These are phyloP conservation scores for Regulus satrapa DNA, from an alignment of 2,113 vertebrate genomes.

Conservation along the genomic window DNA sequence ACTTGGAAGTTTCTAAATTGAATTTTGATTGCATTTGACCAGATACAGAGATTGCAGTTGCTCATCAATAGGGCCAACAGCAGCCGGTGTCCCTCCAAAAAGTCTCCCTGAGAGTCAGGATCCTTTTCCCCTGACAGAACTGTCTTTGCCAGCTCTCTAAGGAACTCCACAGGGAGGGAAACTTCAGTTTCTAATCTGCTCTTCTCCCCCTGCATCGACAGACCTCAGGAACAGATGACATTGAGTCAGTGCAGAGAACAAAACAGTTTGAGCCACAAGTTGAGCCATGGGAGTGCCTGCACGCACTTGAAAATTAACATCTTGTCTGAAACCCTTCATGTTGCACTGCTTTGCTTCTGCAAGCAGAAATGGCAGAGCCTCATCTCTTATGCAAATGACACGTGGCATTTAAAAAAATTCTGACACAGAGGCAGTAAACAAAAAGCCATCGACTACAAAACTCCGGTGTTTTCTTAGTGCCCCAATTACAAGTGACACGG, in stretches of 20 bases:
- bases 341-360: not conserved
- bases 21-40: not conserved
- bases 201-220: not conserved
- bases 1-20: not conserved
- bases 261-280: not conserved
- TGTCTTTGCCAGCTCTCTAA: not conserved
- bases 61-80: not conserved
- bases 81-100: not conserved
- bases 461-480: not conserved
- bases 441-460: fast-evolving
- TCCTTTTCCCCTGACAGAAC: not conserved
- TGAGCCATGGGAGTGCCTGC: not conserved
- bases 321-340: not conserved
- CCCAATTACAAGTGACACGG: fast-evolving
- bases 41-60: not conserved
- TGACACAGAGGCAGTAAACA: not conserved
- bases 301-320: not conserved
- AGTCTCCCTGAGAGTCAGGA: not conserved
- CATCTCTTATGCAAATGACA: not conserved
- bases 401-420: not conserved
- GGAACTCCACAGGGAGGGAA: not conserved
- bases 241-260: not conserved
- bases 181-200: not conserved
- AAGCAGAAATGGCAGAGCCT: not conserved
- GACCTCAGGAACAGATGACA: conserved; percentile 29